Base-by-base conservation (phyloP, 2,797 vertebrate species). In the Syndactyla subalaris region DNA sequence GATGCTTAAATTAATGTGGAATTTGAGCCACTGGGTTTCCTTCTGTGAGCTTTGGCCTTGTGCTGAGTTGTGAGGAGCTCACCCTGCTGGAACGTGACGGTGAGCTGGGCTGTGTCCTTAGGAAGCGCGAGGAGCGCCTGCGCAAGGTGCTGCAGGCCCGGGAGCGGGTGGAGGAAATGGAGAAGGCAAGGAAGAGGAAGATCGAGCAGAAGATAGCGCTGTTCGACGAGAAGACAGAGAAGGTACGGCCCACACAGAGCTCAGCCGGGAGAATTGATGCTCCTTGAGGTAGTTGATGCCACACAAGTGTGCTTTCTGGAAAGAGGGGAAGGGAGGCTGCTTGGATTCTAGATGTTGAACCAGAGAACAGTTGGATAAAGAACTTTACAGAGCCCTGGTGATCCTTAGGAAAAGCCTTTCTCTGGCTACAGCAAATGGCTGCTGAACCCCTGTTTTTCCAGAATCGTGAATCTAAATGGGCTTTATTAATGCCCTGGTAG, bases 131-230 rank as follows among this genome's bases (percentile, higher is more conserved):
- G 45, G 99, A 99, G 91, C 98, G 99, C 55, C 96, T 99, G 39
- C 98, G 97, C 41, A 98, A 98, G 71, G 99, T 99, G n/a, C 86
- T 98, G 74, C 99, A 99, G 74, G 98, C 99, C 66, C 98, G 99
- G 70, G 98, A 99, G 32, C 98, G 99, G 32, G 98, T 98, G 14
- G 99, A 99, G 81, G 99, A 99, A 81, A 97, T 98, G 26, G 98
- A 99, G 88, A 98, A 98, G 55, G 99, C 99, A 86, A 99, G 99
- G 98, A 99, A 99, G 88, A 99, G 98, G 97, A 99, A 98, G 93
- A 98, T 99, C 1, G 99, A 99, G 91, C 98, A 99, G 96, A 99
- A 99, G 95, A 98, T 99, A 86, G 98, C 98, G 6, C 98, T 99
- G 62, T 97, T 98, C 8, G 98, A 99, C 24, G 99, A 98, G 97